Base-by-base conservation (phyloP, 1,140 invertebrate species). In the Rhopalosiphum padi region DNA sequence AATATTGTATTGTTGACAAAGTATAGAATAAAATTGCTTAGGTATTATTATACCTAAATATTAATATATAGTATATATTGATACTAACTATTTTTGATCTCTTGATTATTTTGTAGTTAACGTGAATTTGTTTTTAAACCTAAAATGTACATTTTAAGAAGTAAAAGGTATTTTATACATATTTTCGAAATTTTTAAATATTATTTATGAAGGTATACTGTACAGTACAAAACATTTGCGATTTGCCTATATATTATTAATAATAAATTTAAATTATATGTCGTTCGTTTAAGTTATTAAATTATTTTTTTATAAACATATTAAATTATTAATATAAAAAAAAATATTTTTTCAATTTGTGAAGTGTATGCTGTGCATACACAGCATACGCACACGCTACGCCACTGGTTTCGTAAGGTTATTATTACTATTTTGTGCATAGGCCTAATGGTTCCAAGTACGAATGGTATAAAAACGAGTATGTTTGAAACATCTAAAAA, bases 391-490 rank as follows among this genome's bases (percentile, higher is more conserved):
- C n/a, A n/a, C n/a, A n/a, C n/a, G n/a, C n/a, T n/a, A n/a, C n/a
- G n/a, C n/a, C n/a, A n/a, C n/a, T n/a, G n/a, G 46, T 88, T 88
- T 88, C 46, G 86, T 88, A 88, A 88, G 30, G 21, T 88, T 30
- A 46, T 86, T 86, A 86, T 86, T 46, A 85, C n/a, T 88, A 48
- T 88, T 88, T 35, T n/a, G 8, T 86, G 25, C 83, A 85, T 21
- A 88, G 86, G 86, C 86, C 86, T 88, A 86, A 35, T n/a, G 86
- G 35, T 88, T 88, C 86, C 43, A 88, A 88, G 48, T 88, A 88
- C n/a, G 30, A 51, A 48, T 48, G 30, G 46, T n/a, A 88, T 87
- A n/a, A 48, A 51, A 88, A 46, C 8, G n/a, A 88, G 43, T 46
- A 46, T 88, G 46, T 51, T 88, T 48, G 25, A 46, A 48, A 88